Evolutionary conservation across 1,140 invertebrate genomes (phyloP), one percentile per base, ranked within the genome.

Genomic region (Diorhabda elongata): DNA sequence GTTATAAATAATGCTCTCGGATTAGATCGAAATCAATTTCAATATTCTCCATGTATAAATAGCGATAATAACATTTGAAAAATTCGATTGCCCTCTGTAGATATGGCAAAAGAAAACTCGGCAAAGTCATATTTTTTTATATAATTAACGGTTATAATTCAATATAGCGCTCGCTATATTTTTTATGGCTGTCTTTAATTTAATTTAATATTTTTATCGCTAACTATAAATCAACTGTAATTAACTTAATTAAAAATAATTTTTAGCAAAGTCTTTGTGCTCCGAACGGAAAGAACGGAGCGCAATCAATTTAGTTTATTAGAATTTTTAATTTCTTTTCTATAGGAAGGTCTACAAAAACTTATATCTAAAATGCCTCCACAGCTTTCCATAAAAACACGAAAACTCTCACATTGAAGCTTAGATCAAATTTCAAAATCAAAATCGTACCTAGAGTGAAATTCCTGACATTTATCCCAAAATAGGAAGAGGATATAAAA

Each of bases 241-340:
- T 81, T 81, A 79, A 79, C 66, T 81, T 80, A 80, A 81, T 80
- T 81, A 79, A 80, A 81, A 81, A 79, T 79, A 79, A 80, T 81
- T 81, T 52, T 79, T 68, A 73, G 72, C 74, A 67, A 75, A 74
- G 62, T 77, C 73, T 77, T 76, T 73, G 70, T 75, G 70, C 71
- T 72, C 64, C 69, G 73, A 57, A 52, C 71, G 69, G 73, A 74
- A 76, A 74, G 73, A 74, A 76, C 73, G 72, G 70, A 71, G 69
- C 71, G 69, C 64, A 74, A 75, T 76, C 73, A 74, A 76, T 76
- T 76, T 75, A 73, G 63, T 72, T 75, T 75, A 75, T 74, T 75
- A 75, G 74, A 71, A 75, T 69, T 74, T 72, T 65, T 72, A 68
- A 68, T 68, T 69, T 68, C 26, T 26, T 26, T 26, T 26, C 26